Evolutionary conservation across 2,888 invertebrate species (phyloP).

Genomic region (Proisotoma minuta): DNA sequence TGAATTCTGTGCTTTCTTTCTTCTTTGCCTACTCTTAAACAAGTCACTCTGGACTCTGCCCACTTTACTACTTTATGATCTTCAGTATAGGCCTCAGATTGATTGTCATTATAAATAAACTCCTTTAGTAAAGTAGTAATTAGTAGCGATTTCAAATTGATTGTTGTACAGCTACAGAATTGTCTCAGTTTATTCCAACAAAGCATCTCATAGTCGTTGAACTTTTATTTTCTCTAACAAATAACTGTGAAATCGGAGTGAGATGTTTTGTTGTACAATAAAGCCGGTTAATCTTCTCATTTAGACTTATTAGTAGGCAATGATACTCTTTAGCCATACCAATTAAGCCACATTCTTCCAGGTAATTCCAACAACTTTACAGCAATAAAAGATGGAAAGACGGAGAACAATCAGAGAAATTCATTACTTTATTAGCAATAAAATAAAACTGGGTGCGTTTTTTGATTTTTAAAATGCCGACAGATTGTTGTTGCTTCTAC

Average conservation of each 20-base stretch:
- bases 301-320: not conserved
- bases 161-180: too few species aligned
- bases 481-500: too few species aligned
- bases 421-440: constrained; percentile 16
- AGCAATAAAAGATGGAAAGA: constrained; percentile 3
- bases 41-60: constrained; percentile 11
- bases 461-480: too few species aligned
- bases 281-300: constrained; percentile 2
- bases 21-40: not conserved
- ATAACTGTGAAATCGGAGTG: not conserved
- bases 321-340: not conserved
- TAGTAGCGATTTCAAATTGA: not conserved
- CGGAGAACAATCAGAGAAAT: not conserved
- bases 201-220: not conserved
- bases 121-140: not conserved
- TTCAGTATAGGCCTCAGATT: not conserved
- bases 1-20: too few species aligned
- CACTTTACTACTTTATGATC: constrained; percentile 3
- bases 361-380: constrained; percentile 4
- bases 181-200: not conserved
- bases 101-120: constrained; percentile 4
- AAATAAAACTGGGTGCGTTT: too few species aligned
- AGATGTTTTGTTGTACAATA: not conserved
- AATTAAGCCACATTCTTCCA: constrained; percentile 2
- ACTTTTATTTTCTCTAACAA: too few species aligned